Evolutionary conservation across 2,888 invertebrate genomes (phyloP), one percentile per base, ranked within the genome.

Genomic region (Drosophila conformis): DNA sequence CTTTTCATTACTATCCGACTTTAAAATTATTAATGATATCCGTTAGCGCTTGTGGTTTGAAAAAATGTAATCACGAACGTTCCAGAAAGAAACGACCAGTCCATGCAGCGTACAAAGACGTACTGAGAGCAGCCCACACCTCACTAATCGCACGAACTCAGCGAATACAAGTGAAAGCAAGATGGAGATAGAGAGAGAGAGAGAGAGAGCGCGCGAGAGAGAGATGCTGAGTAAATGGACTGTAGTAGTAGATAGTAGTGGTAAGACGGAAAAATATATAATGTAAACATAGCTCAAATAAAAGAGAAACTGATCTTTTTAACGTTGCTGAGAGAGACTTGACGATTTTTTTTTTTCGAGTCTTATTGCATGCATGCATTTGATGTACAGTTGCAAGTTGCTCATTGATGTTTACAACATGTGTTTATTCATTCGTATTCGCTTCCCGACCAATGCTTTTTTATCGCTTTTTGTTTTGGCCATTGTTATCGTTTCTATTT

Each of bases 381-480:
- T n/a, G 2, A n/a, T 21, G 4, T 42, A 42, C 11, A 49, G 35
- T 49, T 13, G 18, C 27, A n/a, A 10, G 31, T 18, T 7, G 13
- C 11, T 27, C 25, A 27, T 15, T 27, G 7, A 3, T 25, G 13
- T 2, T 7, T 25, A 25, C 21, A 31, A 13, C 7, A 35, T 18
- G 7, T 18, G 10, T 29, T 67, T 38, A 7, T 11, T 53, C 35
- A 13, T 42, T 40, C 8, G 49, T 56, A 31, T 46, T 52, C 18
- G 29, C 25, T 31, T 56, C n/a, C n/a, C 13, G 59, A 63, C 77
- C 57, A 46, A 27, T 33, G 46, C 13, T 10, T 60, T 53, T 53
- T 18, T 38, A 11, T 42, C 31, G 46, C 29, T 18, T 49, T 76
- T 64, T 72, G 64, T 80, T 68, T 40, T 76, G 71, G 38, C 53